Conservation (phyloP, 1,140 invertebrate species). For the Magallana gigas region DNA sequence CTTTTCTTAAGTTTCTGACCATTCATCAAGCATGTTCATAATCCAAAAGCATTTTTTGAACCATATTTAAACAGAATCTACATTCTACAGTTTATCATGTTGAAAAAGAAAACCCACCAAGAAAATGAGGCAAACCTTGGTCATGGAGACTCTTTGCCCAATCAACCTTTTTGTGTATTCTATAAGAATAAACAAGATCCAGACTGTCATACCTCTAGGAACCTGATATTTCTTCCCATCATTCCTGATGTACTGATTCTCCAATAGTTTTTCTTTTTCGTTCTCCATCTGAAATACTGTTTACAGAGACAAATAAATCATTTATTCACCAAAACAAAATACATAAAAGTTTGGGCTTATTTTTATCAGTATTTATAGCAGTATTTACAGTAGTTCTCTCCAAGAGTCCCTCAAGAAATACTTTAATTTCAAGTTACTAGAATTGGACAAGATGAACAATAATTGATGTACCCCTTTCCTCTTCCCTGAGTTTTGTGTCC, state of each 20-base stretch:
- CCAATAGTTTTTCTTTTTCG: constrained; percentile 65
- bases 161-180: background rate
- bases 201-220: constrained; percentile 65
- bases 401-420: too few species aligned
- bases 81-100: too few species aligned
- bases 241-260: constrained; percentile 64
- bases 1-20: too few species aligned
- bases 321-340: constrained; percentile 16
- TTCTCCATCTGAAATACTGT: constrained; percentile 66
- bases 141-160: background rate
- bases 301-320: constrained; percentile 39
- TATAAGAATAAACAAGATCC: background rate
- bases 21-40: too few species aligned
- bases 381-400: too few species aligned
- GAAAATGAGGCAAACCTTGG: background rate
- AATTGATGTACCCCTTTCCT: constrained; percentile 57
- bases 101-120: too few species aligned
- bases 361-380: too few species aligned
- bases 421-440: background rate
- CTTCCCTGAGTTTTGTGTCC: constrained; percentile 56
- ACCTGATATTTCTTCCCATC: constrained; percentile 69
- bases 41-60: too few species aligned
- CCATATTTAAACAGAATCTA: too few species aligned
- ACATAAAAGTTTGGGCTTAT: background rate
- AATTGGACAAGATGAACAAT: background rate